Evolutionary conservation across 1,140 invertebrate genomes (phyloP).

Genomic region (Mercenaria mercenaria): DNA sequence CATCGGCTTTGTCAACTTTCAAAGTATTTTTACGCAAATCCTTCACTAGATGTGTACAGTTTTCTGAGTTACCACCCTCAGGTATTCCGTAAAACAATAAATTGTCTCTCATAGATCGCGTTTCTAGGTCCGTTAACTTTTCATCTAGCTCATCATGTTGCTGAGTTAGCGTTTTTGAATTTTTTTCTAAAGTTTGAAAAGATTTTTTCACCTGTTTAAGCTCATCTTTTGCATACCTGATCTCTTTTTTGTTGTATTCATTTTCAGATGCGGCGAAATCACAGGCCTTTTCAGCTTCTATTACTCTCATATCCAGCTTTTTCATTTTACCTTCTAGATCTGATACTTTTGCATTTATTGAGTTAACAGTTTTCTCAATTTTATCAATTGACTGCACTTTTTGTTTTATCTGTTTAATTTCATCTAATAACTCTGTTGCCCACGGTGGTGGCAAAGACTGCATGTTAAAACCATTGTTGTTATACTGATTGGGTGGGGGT

Average conservation of each 20-base stretch:
- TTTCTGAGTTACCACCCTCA: neutral
- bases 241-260: neutral
- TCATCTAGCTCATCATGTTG: neutral
- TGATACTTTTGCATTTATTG: neutral
- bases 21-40: neutral
- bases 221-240: neutral
- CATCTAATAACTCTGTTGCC: slow-evolving; percentile 5
- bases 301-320: neutral
- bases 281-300: neutral
- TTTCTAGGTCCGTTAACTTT: slow-evolving; percentile 13
- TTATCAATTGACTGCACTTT: neutral
- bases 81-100: slow-evolving; percentile 1
- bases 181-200: neutral
- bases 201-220: neutral
- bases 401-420: slow-evolving; percentile 6
- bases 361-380: slow-evolving; percentile 8
- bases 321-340: neutral
- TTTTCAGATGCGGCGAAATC: neutral
- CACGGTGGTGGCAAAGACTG: neutral
- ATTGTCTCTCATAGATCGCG: neutral
- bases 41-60: neutral
- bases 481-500: neutral
- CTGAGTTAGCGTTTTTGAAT: neutral
- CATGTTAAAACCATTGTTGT: neutral
- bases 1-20: neutral